Percentiles rank a stretch among this genome's conserved stretches.
phyloP scores from a whole-genome alignment of 2,113 vertebrate genomes.

The Ammodytes dubius region DNA sequence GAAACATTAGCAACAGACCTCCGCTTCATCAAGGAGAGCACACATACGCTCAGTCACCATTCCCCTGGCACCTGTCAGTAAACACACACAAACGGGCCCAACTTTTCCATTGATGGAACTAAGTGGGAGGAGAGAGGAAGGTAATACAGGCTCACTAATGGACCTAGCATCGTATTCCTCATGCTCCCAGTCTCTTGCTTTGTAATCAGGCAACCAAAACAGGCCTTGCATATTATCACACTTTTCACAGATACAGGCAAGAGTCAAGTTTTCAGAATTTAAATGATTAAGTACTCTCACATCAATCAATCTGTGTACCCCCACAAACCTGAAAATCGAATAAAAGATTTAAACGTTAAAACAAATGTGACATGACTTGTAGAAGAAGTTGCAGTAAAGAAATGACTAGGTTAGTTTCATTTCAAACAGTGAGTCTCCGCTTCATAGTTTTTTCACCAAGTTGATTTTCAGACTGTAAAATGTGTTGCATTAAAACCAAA shows the following conservation, averaged over 20 bases:
- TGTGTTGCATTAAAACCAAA: no score
- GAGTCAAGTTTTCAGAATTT: conserved; percentile 41
- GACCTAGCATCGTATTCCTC: conserved; percentile 35
- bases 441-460: no score
- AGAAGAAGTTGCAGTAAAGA: no score
- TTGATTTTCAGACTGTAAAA: no score
- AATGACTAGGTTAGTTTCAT: no score
- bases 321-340: neutral
- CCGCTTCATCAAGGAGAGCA: conserved; percentile 38
- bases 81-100: conserved; percentile 21
- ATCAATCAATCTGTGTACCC: neutral
- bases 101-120: conserved; percentile 54
- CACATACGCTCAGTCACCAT: conserved; percentile 8
- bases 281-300: conserved; percentile 37
- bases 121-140: conserved; percentile 41
- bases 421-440: no score
- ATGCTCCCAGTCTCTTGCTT: conserved; percentile 23
- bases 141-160: conserved; percentile 59
- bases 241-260: conserved; percentile 10
- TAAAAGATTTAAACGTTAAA: neutral
- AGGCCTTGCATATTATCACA: conserved; percentile 28
- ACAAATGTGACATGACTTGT: neutral
- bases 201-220: conserved; percentile 56
- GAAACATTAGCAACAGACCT: conserved; percentile 42
- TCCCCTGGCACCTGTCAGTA: conserved; percentile 40